Percentiles rank a stretch among this genome's conserved stretches.
Evolutionary conservation across 2,888 invertebrate genomes (phyloP).

Genomic region (Cosmia trapezina): DNA sequence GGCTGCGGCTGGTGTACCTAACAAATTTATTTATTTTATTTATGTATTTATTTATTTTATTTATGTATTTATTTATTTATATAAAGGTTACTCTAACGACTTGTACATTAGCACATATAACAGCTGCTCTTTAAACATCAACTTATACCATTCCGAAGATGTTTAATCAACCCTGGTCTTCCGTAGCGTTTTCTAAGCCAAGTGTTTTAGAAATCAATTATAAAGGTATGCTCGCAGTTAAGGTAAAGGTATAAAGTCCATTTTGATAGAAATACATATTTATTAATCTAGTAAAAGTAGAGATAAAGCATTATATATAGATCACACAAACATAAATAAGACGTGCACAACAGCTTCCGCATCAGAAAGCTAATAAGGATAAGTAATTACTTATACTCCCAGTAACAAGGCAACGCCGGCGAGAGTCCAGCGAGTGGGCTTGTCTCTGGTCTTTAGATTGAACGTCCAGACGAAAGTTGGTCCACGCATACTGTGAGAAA

Average conservation of each 20-base stretch:
- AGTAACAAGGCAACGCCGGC: constrained; percentile 97
- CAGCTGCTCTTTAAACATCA: not conserved
- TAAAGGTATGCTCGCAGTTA: not conserved
- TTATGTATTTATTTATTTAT: too few relatives aligned
- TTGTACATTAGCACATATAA: too few relatives aligned
- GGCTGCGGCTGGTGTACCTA: not conserved
- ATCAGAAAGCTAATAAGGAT: not conserved
- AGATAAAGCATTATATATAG: constrained; percentile 2
- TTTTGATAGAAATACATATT: constrained; percentile 48
- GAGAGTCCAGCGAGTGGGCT: constrained; percentile 97
- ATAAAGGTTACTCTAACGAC: too few relatives aligned
- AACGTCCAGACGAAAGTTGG: constrained; percentile 99
- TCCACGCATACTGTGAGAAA: constrained; percentile 92
- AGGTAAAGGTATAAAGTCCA: not conserved
- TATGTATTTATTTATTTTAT: too few relatives aligned
- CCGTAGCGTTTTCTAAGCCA: not conserved
- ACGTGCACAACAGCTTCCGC: constrained; percentile 21
- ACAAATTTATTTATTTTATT: too few relatives aligned
- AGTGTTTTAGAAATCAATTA: not conserved
- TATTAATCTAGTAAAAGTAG: constrained; percentile 41
- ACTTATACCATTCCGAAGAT: not conserved
- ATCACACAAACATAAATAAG: constrained; percentile 32
- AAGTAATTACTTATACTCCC: constrained; percentile 91
- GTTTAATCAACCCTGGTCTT: not conserved
- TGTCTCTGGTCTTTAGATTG: constrained; percentile 96